Percentiles rank a stretch among this genome's conserved stretches.
Conservation (phyloP, 2,797 vertebrate species). For the Acestrorhynchus altus region DNA sequence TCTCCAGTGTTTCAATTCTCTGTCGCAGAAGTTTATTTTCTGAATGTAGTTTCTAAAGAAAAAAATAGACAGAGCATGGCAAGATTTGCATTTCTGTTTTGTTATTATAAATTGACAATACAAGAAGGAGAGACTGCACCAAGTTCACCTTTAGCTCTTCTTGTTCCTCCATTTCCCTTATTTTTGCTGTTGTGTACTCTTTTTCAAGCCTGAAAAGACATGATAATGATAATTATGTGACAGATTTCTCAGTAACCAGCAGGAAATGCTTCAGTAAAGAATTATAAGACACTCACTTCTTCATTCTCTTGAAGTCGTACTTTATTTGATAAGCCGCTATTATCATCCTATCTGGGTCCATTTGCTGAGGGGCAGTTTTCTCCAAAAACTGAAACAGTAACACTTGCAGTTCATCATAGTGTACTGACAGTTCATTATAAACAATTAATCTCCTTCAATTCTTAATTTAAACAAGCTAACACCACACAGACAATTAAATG, state of each 20-base stretch:
- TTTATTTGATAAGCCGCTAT: constrained; percentile 94
- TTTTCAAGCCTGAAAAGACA: constrained; percentile 90
- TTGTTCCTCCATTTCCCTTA: constrained; percentile 97
- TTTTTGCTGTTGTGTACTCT: constrained; percentile 97
- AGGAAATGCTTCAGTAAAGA: neutral
- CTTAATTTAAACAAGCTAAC: too few species aligned
- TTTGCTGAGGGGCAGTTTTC: constrained; percentile 91
- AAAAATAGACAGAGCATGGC: neutral
- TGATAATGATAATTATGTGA: too few species aligned
- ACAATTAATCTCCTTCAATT: too few species aligned
- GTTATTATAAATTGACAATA: too few species aligned
- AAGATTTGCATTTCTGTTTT: neutral
- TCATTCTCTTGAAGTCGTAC: constrained; percentile 98
- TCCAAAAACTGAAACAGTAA: constrained; percentile 86
- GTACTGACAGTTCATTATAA: too few species aligned
- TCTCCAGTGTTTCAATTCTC: constrained; percentile 94
- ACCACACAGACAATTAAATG: too few species aligned
- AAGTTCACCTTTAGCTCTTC: constrained; percentile 93
- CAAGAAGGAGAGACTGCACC: neutral
- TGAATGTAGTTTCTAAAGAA: constrained; percentile 87
- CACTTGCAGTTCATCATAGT: too few species aligned
- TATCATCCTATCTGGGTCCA: constrained; percentile 94
- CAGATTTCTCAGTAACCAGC: too few species aligned
- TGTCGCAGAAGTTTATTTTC: constrained; percentile 95
- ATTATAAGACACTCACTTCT: constrained; percentile 83